Evolutionary conservation across 2,113 vertebrate species (phyloP).

Genomic region (Lipophrys pholis): DNA sequence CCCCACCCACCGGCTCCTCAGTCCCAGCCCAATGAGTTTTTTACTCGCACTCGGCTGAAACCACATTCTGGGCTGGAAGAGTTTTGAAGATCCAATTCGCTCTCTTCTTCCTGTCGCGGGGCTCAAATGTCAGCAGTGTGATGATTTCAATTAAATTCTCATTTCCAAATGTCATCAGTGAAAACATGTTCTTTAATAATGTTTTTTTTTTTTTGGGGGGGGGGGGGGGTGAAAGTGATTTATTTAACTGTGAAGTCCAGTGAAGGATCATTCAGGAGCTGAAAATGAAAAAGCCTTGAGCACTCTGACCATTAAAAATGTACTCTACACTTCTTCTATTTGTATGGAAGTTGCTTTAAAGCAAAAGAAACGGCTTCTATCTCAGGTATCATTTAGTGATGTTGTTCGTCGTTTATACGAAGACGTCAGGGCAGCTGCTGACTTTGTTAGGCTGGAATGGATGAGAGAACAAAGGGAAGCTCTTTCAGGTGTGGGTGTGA

Average conservation of each 20-base stretch:
- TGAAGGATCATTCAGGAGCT: not conserved
- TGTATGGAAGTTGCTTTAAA: not conserved
- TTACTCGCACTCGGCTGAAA: conserved; percentile 32
- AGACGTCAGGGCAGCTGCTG: no score
- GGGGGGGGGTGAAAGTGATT: conserved; percentile 38
- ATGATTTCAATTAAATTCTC: conserved; percentile 38
- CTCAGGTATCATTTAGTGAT: no score
- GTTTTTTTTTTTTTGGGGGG: not conserved
- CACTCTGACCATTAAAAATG: not conserved
- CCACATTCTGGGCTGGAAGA: conserved; percentile 9
- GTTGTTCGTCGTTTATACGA: no score
- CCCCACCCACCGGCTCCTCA: not conserved
- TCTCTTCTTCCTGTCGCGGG: conserved; percentile 9
- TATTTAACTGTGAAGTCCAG: not conserved
- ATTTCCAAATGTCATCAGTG: conserved; percentile 13
- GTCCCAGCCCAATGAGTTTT: not conserved
- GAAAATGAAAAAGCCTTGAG: not conserved
- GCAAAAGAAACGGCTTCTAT: not conserved
- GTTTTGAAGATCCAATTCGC: conserved; percentile 25
- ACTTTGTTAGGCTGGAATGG: no score
- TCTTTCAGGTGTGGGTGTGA: no score
- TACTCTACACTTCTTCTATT: no score
- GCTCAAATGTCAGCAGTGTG: conserved; percentile 19
- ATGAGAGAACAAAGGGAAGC: no score
- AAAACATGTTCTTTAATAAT: conserved; percentile 28